Percentiles rank a stretch among this genome's conserved stretches.
Conservation (phyloP, 2,113 vertebrate genomes). For the Rhynchomys soricoides region DNA sequence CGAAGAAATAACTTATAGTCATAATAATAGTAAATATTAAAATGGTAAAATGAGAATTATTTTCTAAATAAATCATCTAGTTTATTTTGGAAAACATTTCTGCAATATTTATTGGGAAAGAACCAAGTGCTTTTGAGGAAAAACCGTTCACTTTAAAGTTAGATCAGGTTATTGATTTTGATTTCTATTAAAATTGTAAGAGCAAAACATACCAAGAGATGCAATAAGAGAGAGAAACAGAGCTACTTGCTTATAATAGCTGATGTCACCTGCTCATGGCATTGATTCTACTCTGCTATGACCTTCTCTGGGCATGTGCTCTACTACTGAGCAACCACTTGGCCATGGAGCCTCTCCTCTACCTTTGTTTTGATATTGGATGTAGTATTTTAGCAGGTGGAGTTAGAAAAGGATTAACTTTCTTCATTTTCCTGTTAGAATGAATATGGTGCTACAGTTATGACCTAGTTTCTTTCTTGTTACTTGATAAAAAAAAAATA, state of each 20-base stretch:
- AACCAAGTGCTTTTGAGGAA: neutral
- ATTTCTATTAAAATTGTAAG: neutral
- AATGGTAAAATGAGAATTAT: neutral
- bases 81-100: neutral
- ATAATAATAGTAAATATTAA: neutral
- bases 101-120: neutral
- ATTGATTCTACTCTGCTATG: neutral
- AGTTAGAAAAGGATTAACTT: neutral
- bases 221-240: neutral
- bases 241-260: neutral
- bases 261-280: neutral
- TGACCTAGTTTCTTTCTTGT: neutral
- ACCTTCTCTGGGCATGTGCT: neutral
- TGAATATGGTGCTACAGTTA: neutral
- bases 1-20: neutral
- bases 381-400: neutral
- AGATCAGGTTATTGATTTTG: neutral
- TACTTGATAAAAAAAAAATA: neutral
- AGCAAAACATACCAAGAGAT: neutral
- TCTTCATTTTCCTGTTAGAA: neutral
- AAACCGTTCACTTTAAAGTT: neutral
- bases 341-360: neutral
- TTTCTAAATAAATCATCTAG: neutral
- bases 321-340: neutral
- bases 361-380: neutral